phyloP scores from a whole-genome alignment of 2,888 invertebrate species.

The Bombylius major region DNA sequence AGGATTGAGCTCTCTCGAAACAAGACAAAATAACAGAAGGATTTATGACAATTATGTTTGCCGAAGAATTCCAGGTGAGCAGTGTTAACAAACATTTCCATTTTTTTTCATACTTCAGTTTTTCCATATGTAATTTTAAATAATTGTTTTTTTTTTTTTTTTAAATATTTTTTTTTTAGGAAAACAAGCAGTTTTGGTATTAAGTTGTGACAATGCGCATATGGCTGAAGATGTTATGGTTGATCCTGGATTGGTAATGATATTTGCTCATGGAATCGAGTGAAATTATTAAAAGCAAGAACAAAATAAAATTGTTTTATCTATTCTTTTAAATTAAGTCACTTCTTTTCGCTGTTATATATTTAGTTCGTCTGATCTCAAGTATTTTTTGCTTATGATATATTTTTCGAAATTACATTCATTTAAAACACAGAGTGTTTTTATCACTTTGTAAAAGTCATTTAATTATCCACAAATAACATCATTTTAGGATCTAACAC shows the following conservation, averaged over 20 bases:
- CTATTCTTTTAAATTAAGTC: too few relatives aligned
- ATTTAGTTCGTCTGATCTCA: too few relatives aligned
- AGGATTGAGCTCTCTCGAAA: constrained; percentile 83
- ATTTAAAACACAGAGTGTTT: too few relatives aligned
- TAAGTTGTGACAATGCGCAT: constrained; percentile 88
- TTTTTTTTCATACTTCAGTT: too few relatives aligned
- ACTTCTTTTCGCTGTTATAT: too few relatives aligned
- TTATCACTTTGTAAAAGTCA: too few relatives aligned
- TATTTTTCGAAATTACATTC: too few relatives aligned
- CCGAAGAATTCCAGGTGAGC: constrained; percentile 72
- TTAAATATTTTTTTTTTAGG: constrained; percentile 47
- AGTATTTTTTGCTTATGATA: too few relatives aligned
- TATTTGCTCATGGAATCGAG: constrained; percentile 94
- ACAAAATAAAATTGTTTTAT: too few relatives aligned
- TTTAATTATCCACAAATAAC: too few relatives aligned
- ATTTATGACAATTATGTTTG: constrained; percentile 89
- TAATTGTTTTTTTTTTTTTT: background rate
- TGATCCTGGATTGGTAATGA: constrained; percentile 94
- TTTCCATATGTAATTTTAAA: background rate
- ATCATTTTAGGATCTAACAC: too few relatives aligned
- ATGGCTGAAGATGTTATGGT: constrained; percentile 94
- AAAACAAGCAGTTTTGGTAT: constrained; percentile 88
- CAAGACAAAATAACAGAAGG: constrained; percentile 83
- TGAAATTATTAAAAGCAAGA: constrained; percentile 27
- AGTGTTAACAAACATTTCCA: background rate